Evolutionary conservation across 2,888 invertebrate species (phyloP).

Genomic region (Lasioglossum vierecki): DNA sequence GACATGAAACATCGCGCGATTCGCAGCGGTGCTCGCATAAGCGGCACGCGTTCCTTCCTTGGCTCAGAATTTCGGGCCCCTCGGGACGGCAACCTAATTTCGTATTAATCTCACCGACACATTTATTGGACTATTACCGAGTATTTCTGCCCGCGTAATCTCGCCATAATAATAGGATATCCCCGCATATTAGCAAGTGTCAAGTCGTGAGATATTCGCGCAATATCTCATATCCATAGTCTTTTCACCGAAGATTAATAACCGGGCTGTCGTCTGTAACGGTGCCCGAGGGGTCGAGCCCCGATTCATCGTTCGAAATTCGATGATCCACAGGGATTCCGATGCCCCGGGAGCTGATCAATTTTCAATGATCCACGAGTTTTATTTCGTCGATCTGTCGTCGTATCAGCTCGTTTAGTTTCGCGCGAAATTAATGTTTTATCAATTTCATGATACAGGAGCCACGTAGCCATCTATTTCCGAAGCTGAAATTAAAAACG

Average conservation of each 20-base stretch:
- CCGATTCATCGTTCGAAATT: constrained; percentile 43
- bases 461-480: background rate
- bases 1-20: background rate
- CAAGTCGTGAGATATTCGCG: constrained; percentile 46
- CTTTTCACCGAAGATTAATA: constrained; percentile 52
- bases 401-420: background rate
- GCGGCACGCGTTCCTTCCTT: background rate
- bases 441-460: background rate
- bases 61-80: background rate
- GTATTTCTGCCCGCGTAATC: constrained; percentile 45
- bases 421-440: background rate
- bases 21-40: background rate
- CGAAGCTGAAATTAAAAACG: background rate
- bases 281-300: background rate
- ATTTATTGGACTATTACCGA: constrained; percentile 48
- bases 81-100: background rate
- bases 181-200: constrained; percentile 51
- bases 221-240: constrained; percentile 36
- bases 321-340: constrained; percentile 3
- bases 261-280: constrained; percentile 15
- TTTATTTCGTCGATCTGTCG: background rate
- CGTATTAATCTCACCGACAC: constrained; percentile 48
- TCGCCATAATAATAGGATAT: constrained; percentile 41
- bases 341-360: background rate
- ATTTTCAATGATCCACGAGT: background rate